These are phyloP conservation scores for Erpobdella octoculata DNA, from an alignment of 2,888 invertebrate species.

Conservation along the genomic window DNA sequence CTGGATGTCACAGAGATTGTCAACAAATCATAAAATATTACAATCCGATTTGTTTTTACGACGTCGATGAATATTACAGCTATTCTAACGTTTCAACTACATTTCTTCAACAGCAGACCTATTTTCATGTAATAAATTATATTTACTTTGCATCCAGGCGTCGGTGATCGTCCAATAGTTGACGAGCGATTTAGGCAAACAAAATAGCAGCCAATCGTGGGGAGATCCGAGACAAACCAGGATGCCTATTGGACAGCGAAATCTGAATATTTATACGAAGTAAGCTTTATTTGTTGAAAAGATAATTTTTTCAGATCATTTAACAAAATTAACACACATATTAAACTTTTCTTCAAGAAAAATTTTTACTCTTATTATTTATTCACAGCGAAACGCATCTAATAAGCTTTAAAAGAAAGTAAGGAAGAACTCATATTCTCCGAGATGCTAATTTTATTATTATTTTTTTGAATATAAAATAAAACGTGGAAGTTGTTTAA, in stretches of 20 bases:
- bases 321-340: too few species aligned
- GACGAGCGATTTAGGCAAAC: background rate
- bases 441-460: background rate
- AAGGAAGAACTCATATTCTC: background rate
- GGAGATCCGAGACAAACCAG: background rate
- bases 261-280: background rate
- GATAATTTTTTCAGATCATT: background rate
- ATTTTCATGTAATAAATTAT: slow-evolving; percentile 1
- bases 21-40: too few species aligned
- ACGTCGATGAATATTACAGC: too few species aligned
- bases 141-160: background rate
- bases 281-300: background rate
- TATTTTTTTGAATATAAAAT: background rate
- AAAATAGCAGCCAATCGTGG: background rate
- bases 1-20: too few species aligned
- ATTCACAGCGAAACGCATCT: too few species aligned
- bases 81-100: slow-evolving; percentile 41
- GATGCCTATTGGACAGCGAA: background rate
- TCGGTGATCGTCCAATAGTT: background rate
- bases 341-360: too few species aligned
- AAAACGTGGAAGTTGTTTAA: background rate
- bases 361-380: too few species aligned
- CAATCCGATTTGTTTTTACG: too few species aligned
- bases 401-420: background rate
- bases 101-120: slow-evolving; percentile 4